These are phyloP conservation scores for Trachymyrmex septentrionalis DNA, from an alignment of 1,140 invertebrate species.

Conservation along the genomic window DNA sequence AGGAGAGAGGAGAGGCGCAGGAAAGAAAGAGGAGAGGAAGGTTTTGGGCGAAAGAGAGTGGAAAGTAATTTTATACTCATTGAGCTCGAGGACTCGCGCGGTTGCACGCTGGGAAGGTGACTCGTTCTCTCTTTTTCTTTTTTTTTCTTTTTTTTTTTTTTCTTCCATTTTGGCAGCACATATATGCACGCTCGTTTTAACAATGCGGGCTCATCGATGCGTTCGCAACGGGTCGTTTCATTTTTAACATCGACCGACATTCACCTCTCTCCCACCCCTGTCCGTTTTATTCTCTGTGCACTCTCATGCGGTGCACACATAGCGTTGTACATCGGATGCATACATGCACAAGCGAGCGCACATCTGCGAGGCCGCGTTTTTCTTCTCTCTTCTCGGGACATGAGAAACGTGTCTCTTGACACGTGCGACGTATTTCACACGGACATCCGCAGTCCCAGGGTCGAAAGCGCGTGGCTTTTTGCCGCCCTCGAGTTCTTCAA, in stretches of 20 bases:
- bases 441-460: background rate
- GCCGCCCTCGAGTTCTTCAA: background rate
- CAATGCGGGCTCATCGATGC: conserved; percentile 49
- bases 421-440: conserved; percentile 1
- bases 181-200: conserved; percentile 44
- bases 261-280: background rate
- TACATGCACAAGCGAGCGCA: conserved; percentile 49
- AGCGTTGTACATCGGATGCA: conserved; percentile 11
- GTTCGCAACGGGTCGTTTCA: conserved; percentile 55
- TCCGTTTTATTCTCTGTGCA: conserved; percentile 38
- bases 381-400: conserved; percentile 9
- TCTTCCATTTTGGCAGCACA: conserved; percentile 38
- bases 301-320: conserved; percentile 27
- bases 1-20: background rate
- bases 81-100: background rate
- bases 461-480: background rate
- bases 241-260: conserved; percentile 53
- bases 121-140: background rate
- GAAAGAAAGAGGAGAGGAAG: background rate
- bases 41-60: conserved; percentile 5
- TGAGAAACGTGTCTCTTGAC: conserved; percentile 43
- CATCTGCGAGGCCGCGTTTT: conserved; percentile 49
- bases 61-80: conserved; percentile 53
- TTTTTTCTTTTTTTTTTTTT: background rate
- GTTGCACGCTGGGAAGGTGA: conserved; percentile 1